Percentiles rank a stretch among this genome's conserved stretches.
These are phyloP conservation scores for Polydesmus complanatus DNA, from an alignment of 2,888 invertebrate species.

Conservation along the genomic window DNA sequence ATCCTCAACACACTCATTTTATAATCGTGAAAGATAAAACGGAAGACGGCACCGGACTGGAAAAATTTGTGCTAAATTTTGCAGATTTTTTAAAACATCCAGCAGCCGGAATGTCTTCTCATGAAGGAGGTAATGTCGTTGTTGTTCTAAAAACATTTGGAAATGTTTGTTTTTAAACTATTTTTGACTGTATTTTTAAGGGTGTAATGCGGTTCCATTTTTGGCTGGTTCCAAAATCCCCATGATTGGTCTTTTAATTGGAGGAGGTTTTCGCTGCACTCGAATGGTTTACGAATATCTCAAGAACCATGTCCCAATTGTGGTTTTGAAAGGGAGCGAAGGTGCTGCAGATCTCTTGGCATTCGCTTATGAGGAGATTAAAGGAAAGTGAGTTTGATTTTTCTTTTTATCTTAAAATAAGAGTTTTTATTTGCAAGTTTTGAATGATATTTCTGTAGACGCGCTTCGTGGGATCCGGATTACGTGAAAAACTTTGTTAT, in stretches of 20 bases:
- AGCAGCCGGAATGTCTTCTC: too few relatives aligned
- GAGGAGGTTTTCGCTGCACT: slow-evolving; percentile 29
- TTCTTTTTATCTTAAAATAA: not conserved
- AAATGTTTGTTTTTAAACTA: not conserved
- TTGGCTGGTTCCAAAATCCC: slow-evolving; percentile 23
- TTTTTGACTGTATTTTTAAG: not conserved
- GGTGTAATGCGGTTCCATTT: not conserved
- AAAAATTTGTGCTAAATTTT: slow-evolving; percentile 20
- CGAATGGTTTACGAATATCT: slow-evolving; percentile 29
- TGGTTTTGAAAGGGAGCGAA: slow-evolving; percentile 32
- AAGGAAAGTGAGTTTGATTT: slow-evolving; percentile 23
- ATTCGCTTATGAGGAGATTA: slow-evolving; percentile 29
- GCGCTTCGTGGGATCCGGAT: slow-evolving; percentile 25
- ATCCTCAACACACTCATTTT: slow-evolving; percentile 31
- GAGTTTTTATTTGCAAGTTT: not conserved
- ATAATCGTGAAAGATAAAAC: slow-evolving; percentile 26
- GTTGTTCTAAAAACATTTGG: not conserved
- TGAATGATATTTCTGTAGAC: slow-evolving; percentile 16
- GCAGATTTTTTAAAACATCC: slow-evolving; percentile 21
- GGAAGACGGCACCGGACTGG: slow-evolving; percentile 22
- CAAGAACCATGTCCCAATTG: slow-evolving; percentile 30
- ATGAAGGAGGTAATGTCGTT: not conserved
- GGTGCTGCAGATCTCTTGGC: slow-evolving; percentile 32
- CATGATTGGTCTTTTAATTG: slow-evolving; percentile 31
- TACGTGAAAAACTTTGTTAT: slow-evolving; percentile 29